phyloP scores from a whole-genome alignment of 2,888 invertebrate genomes.

The Sphaerophoria rueppellii region DNA sequence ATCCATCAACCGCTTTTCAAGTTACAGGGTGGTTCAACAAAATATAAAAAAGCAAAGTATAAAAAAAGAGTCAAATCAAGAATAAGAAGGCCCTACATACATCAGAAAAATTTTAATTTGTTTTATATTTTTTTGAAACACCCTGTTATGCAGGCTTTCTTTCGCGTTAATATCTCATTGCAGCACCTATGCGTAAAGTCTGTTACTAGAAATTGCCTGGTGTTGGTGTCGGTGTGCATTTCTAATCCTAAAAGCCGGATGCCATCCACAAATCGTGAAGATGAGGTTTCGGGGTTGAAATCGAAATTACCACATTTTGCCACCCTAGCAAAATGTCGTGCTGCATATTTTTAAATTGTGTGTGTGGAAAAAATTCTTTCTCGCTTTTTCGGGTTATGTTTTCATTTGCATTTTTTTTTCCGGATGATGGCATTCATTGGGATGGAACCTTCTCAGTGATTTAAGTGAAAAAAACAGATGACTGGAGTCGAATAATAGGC shows the following conservation, averaged over 20 bases:
- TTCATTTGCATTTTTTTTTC: constrained; percentile 19
- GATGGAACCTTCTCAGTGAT: constrained; percentile 21
- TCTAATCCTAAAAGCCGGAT: constrained; percentile 63
- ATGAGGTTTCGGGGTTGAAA: constrained; percentile 63
- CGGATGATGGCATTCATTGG: constrained; percentile 15
- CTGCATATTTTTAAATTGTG: constrained; percentile 2
- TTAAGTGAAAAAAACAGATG: constrained; percentile 49
- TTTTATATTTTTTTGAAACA: constrained; percentile 5
- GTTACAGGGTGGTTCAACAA: constrained; percentile 15
- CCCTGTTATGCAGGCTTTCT: not conserved
- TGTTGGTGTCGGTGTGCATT: constrained; percentile 49
- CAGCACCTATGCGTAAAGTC: not conserved
- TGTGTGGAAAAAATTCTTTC: constrained; percentile 1
- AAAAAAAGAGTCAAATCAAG: no score
- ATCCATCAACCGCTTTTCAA: constrained; percentile 65
- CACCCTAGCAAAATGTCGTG: constrained; percentile 64
- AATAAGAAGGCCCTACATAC: no score
- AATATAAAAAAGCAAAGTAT: no score
- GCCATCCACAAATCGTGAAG: constrained; percentile 63
- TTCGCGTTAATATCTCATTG: not conserved
- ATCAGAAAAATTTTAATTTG: not conserved
- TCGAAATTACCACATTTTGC: constrained; percentile 69
- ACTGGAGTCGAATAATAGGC: constrained; percentile 66
- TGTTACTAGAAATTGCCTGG: not conserved
- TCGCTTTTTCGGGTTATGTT: constrained; percentile 7